Evolutionary conservation across 1,140 invertebrate genomes (phyloP).

Genomic region (Drosophila novamexicana): DNA sequence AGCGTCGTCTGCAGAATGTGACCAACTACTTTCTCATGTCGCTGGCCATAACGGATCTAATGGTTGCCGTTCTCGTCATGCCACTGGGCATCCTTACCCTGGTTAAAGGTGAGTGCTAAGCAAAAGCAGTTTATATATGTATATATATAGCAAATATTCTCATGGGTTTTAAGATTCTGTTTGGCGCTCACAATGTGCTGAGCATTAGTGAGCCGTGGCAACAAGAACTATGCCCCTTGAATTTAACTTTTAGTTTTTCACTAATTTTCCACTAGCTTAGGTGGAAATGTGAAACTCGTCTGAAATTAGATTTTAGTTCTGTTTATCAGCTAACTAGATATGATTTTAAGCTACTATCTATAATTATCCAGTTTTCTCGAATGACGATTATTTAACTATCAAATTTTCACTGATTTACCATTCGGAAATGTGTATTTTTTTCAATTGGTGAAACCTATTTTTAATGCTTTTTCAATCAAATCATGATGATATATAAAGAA

Average conservation of each 20-base stretch:
- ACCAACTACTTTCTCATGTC: conserved; percentile 99
- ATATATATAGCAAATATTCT: neutral
- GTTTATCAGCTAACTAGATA: no score
- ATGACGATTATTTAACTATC: no score
- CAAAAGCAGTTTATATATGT: neutral
- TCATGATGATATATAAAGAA: no score
- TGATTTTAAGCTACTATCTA: no score
- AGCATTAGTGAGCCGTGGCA: neutral
- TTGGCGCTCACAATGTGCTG: neutral
- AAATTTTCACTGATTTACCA: no score
- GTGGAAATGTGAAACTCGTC: no score
- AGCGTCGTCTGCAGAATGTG: conserved; percentile 95
- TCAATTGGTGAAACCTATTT: no score
- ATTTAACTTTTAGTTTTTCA: neutral
- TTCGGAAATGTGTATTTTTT: no score
- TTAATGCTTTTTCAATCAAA: no score
- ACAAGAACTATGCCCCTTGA: no score
- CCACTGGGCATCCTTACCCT: conserved; percentile 93
- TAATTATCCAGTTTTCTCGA: no score
- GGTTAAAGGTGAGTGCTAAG: conserved; percentile 88
- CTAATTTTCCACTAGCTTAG: neutral
- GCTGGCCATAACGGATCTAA: conserved; percentile 96
- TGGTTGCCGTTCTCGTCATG: conserved; percentile 97
- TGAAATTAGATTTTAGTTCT: no score
- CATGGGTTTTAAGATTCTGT: neutral